Evolutionary conservation across 2,113 vertebrate genomes (phyloP).

Genomic region (Falcunculus frontatus): DNA sequence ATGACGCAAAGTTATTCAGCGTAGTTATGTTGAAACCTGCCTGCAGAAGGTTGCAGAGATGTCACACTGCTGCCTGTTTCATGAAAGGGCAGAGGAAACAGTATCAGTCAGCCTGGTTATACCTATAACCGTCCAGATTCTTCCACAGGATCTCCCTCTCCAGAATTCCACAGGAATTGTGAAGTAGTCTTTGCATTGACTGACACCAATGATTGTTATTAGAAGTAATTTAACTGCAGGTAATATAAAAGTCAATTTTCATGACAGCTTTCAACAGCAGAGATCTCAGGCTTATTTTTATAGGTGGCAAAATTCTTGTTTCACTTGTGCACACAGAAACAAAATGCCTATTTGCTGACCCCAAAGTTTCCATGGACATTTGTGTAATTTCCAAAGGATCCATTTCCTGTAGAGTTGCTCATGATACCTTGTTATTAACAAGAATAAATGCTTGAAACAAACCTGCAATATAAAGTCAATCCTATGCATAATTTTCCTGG

Average conservation of each 20-base stretch:
- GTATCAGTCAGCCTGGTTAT: not conserved
- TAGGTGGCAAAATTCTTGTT: not conserved
- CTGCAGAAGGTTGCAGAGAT: not conserved
- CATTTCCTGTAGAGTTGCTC: not conserved
- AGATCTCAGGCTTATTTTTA: not conserved
- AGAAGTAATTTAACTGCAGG: not conserved
- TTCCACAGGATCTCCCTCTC: not conserved
- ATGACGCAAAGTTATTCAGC: not conserved
- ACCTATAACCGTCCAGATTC: not conserved
- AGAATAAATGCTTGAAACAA: not conserved
- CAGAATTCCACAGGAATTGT: not conserved
- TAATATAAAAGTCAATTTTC: not conserved
- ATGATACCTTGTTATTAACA: not conserved
- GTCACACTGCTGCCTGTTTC: not conserved
- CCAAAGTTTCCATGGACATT: not conserved
- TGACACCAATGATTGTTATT: not conserved
- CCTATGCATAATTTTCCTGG: not conserved
- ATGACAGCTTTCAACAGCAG: not conserved
- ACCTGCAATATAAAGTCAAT: not conserved
- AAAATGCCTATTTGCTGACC: not conserved
- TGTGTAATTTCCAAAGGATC: not conserved
- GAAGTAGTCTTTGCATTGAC: not conserved
- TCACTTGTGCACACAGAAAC: not conserved
- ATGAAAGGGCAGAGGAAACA: not conserved
- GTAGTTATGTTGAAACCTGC: not conserved